phyloP scores from a whole-genome alignment of 1,140 invertebrate genomes.

The Batillaria attramentaria region DNA sequence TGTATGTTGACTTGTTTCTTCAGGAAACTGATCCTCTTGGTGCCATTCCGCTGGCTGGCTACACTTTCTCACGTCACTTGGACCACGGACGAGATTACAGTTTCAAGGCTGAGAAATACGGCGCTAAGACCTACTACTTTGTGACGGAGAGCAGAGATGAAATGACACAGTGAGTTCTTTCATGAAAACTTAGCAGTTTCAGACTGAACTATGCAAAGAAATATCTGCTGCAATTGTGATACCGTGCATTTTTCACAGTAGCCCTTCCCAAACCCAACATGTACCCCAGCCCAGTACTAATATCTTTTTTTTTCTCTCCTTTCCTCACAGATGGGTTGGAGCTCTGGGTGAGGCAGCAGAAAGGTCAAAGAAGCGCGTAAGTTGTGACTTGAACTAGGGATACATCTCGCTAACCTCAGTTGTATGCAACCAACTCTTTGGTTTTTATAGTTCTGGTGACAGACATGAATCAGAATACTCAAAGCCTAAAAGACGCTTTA shows the following conservation, averaged over 20 bases:
- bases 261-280: too few species aligned
- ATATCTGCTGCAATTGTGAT: background rate
- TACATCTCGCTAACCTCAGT: background rate
- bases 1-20: conserved; percentile 34
- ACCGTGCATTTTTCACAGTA: background rate
- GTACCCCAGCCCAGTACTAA: background rate
- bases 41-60: conserved; percentile 88
- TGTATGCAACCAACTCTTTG: background rate
- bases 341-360: conserved; percentile 77
- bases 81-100: conserved; percentile 74
- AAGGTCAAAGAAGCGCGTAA: conserved; percentile 56
- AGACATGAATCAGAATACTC: too few species aligned
- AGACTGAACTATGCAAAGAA: too few species aligned
- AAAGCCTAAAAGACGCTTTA: too few species aligned
- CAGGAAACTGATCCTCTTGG: conserved; percentile 86
- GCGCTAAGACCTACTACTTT: conserved; percentile 84
- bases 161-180: conserved; percentile 79
- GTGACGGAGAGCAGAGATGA: conserved; percentile 85
- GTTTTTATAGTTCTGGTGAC: too few species aligned
- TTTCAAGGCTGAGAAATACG: conserved; percentile 84
- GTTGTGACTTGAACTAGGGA: too few species aligned
- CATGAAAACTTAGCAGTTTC: too few species aligned
- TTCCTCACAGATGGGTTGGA: conserved; percentile 70
- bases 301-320: conserved; percentile 14
- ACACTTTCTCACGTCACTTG: conserved; percentile 80